phyloP scores from a whole-genome alignment of 2,888 invertebrate species.

The Bombylius discolor region DNA sequence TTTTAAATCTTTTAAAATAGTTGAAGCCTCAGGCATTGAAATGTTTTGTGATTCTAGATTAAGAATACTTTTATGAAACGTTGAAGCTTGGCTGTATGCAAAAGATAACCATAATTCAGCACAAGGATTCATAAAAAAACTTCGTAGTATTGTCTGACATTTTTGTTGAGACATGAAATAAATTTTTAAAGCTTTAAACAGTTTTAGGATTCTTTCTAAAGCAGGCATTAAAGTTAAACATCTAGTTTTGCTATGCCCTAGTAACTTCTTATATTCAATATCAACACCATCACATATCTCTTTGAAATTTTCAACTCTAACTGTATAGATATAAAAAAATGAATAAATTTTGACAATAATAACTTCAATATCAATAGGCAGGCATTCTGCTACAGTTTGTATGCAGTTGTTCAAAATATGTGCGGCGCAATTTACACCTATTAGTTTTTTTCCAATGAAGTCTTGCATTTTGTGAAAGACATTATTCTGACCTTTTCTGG shows the following conservation, averaged over 20 bases:
- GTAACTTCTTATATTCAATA: background rate
- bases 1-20: background rate
- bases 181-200: background rate
- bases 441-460: background rate
- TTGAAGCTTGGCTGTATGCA: background rate
- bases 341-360: constrained; percentile 6
- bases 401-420: constrained; percentile 7
- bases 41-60: background rate
- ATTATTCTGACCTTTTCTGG: constrained; percentile 3
- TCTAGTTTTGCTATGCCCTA: background rate
- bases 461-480: background rate
- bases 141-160: background rate
- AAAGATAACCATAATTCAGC: background rate
- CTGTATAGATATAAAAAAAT: constrained; percentile 1
- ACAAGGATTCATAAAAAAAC: background rate
- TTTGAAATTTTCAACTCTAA: constrained; percentile 1
- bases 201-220: background rate
- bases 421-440: constrained; percentile 8
- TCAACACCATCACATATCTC: background rate
- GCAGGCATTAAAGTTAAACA: background rate
- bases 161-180: background rate
- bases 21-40: background rate
- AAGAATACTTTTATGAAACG: background rate
- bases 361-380: constrained; percentile 4
- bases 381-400: constrained; percentile 1